Evolutionary conservation across 2,113 vertebrate species (phyloP).

Genomic region (Trachemys scripta): DNA sequence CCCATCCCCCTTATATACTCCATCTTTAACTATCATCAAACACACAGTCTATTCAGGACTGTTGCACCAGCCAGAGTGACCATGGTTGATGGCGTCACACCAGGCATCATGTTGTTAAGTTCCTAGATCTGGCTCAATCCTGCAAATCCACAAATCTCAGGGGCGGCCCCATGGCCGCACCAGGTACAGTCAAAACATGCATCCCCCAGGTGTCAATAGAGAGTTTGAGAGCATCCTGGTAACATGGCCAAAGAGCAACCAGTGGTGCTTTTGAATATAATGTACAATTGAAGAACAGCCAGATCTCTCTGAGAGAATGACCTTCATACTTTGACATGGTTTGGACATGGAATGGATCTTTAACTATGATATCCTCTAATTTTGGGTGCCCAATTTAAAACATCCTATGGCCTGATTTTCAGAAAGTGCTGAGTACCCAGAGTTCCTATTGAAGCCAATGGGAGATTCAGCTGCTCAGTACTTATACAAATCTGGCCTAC

Average conservation of each 20-base stretch:
- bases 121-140: too few relatives aligned
- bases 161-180: too few relatives aligned
- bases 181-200: too few relatives aligned
- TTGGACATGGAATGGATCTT: background rate
- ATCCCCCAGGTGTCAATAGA: background rate
- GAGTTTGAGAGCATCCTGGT: background rate
- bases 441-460: conserved; percentile 21
- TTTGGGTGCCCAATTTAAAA: conserved; percentile 64
- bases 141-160: too few relatives aligned
- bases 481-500: conserved; percentile 48
- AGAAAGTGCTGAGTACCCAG: conserved; percentile 20
- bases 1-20: conserved; percentile 36
- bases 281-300: background rate
- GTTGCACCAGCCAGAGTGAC: too few relatives aligned
- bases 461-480: conserved; percentile 43
- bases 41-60: background rate
- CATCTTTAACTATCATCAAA: conserved; percentile 26
- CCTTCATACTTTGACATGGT: background rate
- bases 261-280: background rate
- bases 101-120: too few relatives aligned
- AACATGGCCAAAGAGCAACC: background rate
- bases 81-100: too few relatives aligned
- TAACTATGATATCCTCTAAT: conserved; percentile 19
- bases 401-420: conserved; percentile 39
- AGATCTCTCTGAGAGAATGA: background rate